Conservation (phyloP, 2,797 vertebrate genomes). For the Brachyalestes nurse region DNA sequence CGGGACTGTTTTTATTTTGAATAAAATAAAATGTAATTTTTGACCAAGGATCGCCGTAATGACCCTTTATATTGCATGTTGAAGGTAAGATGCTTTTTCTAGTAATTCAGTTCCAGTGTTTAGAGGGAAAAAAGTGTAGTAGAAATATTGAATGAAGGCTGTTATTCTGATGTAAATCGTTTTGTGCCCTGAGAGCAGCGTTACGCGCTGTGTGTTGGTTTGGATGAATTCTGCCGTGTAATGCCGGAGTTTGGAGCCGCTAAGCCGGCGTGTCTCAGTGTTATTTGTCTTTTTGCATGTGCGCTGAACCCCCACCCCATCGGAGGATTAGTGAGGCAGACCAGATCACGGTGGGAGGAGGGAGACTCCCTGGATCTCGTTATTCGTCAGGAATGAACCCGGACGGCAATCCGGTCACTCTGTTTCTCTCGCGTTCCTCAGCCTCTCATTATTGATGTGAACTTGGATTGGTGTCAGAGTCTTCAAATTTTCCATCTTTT, state of each 20-base stretch:
- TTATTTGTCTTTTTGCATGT: constrained; percentile 6
- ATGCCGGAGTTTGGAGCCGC: not conserved
- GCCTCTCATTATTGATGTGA: not conserved
- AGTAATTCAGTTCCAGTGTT: no score
- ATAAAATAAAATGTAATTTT: no score
- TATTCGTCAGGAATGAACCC: constrained; percentile 65
- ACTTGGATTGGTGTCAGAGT: not conserved
- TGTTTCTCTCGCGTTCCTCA: not conserved
- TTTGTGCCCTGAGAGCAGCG: not conserved
- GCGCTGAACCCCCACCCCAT: not conserved
- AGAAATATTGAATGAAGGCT: no score
- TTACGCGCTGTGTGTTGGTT: not conserved
- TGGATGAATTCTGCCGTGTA: not conserved
- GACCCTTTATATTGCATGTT: no score
- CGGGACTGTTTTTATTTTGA: no score
- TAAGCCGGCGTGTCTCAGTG: not conserved
- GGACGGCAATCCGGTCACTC: constrained; percentile 11
- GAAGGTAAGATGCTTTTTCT: no score
- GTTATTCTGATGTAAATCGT: no score
- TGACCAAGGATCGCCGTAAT: no score
- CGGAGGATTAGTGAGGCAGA: constrained; percentile 11
- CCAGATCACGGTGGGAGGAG: constrained; percentile 5
- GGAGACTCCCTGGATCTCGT: constrained; percentile 65
- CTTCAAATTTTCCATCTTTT: no score
- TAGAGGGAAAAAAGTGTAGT: no score